Conservation (phyloP, 2,797 vertebrate genomes). For the Ceryle rudis region DNA sequence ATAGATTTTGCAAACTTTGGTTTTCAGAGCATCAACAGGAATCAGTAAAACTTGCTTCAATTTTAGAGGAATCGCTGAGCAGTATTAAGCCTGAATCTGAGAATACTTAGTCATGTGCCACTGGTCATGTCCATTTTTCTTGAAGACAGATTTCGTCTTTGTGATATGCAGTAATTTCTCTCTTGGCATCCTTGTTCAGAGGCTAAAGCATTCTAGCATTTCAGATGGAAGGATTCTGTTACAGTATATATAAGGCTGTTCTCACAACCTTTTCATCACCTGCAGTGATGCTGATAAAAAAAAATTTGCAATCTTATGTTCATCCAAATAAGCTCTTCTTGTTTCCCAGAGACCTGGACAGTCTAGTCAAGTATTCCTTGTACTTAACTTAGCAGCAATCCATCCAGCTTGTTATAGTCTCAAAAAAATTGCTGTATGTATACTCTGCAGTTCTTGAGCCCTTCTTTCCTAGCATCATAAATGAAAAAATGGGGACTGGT, state of each 20-base stretch:
- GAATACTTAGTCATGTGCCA: neutral
- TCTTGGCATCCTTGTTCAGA: neutral
- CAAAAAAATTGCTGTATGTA: neutral
- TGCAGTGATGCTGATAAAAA: constrained; percentile 8
- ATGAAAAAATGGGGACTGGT: fast-evolving
- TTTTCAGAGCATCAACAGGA: neutral
- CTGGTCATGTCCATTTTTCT: neutral
- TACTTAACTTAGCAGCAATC: neutral
- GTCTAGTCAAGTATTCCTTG: neutral
- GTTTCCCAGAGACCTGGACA: neutral
- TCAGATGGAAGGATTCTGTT: constrained; percentile 9
- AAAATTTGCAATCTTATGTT: neutral
- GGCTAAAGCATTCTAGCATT: neutral
- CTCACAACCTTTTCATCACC: neutral
- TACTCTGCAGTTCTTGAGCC: neutral
- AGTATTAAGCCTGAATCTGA: neutral
- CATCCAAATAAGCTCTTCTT: constrained; percentile 16
- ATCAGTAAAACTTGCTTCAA: neutral
- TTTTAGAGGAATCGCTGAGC: neutral
- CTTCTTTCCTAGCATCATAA: neutral
- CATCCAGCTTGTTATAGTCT: neutral
- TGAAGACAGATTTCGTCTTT: neutral
- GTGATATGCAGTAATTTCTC: neutral
- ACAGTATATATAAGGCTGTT: neutral
- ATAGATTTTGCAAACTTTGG: neutral